Percentiles rank a stretch among this genome's conserved stretches.
phyloP scores from a whole-genome alignment of 2,888 invertebrate genomes.

The Pandemis cinnamomeana region DNA sequence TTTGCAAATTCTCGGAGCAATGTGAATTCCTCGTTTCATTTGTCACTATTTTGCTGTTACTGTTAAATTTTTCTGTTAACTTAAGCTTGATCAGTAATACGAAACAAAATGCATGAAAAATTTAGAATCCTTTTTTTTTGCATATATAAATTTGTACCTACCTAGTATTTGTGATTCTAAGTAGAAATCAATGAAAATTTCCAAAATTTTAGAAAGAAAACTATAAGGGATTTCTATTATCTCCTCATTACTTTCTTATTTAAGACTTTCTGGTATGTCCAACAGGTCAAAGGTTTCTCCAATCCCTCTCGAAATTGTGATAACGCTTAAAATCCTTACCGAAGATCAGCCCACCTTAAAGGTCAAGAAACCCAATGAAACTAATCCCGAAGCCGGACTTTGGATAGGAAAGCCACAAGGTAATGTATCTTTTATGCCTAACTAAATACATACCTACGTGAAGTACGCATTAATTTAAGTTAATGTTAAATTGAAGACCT shows the following conservation, averaged over 20 bases:
- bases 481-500: no score
- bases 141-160: no score
- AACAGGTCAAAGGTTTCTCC: no score
- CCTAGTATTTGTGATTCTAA: no score
- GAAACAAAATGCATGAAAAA: neutral
- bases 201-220: no score
- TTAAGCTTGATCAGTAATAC: neutral
- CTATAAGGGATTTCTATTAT: no score
- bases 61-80: neutral
- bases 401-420: neutral
- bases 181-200: no score
- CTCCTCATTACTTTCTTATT: no score
- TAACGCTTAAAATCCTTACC: neutral
- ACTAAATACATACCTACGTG: neutral
- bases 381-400: neutral
- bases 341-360: neutral
- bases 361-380: neutral
- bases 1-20: conserved; percentile 58
- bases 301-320: no score
- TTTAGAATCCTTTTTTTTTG: no score
- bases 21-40: conserved; percentile 1
- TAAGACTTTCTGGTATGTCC: no score
- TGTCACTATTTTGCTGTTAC: neutral
- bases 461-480: neutral
- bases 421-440: neutral